These are phyloP conservation scores for Fukomys damarensis DNA, from an alignment of 2,113 vertebrate species.

Conservation along the genomic window DNA sequence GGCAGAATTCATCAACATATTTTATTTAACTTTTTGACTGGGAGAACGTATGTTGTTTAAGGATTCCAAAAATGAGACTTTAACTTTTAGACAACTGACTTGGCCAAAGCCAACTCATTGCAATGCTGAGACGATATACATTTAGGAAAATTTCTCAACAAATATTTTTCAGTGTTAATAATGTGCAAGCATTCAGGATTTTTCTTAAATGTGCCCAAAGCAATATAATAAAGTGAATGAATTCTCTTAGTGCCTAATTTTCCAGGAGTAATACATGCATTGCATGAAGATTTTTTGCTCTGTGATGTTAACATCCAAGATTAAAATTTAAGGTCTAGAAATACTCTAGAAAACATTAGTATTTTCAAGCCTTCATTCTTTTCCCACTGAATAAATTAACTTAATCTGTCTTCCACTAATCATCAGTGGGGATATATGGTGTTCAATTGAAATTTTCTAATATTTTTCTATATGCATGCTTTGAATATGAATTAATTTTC, in stretches of 20 bases:
- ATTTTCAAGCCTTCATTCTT: conserved; percentile 32
- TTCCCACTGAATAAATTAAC: conserved; percentile 28
- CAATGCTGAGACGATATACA: neutral
- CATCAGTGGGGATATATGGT: neutral
- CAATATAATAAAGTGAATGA: conserved; percentile 4
- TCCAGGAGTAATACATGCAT: neutral
- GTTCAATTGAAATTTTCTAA: conserved; percentile 43
- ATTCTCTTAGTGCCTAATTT: conserved; percentile 4
- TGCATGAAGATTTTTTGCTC: neutral
- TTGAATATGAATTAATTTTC: neutral
- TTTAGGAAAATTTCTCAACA: neutral
- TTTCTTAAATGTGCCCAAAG: conserved; percentile 8
- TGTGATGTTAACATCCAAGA: neutral
- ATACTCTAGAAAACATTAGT: neutral
- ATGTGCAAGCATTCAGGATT: neutral
- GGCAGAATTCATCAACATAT: neutral
- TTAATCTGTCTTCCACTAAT: neutral
- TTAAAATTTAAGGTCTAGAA: conserved; percentile 16
- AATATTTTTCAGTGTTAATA: neutral
- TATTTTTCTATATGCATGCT: neutral
- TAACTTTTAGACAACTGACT: neutral
- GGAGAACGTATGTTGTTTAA: neutral
- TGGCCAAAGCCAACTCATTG: neutral
- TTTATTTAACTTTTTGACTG: neutral
- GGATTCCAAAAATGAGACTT: neutral